Base-by-base conservation (phyloP, 2,888 invertebrate genomes). In the Leucophora obtusa region DNA sequence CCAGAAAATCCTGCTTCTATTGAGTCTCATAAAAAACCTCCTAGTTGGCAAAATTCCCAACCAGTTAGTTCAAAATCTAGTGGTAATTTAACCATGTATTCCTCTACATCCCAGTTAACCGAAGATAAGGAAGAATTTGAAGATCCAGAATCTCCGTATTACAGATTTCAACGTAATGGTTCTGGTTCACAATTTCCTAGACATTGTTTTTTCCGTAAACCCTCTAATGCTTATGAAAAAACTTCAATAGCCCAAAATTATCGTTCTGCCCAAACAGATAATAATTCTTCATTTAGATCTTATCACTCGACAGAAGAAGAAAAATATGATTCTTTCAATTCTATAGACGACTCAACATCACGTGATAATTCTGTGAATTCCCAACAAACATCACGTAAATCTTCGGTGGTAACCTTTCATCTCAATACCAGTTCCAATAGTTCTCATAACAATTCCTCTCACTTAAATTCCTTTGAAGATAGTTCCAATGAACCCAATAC, bases 161-260 rank as follows among this genome's bases (percentile, higher is more conserved):
- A 86, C 78, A 86, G 87, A 17, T 90, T 90, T 82, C 87, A 88
- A 76, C 87, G 89, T 5, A 87, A 89, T 60, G 88, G 87, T n/a
- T 90, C 90, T 1, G 89, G 89, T 0, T 91, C 90, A 0, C 90
- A 91, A 76, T 91, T 91, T 78, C 86, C 88, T 0, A 86, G 91
- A 0, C 88, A 90, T 76, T 90, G 87, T 60, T 91, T 91, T 83
- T 90, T 91, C 47, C 86, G 87, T 2, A 86, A 89, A 53, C 87
- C 86, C 15, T 84, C 86, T 7, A 84, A 83, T 70, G 83, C 84
- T 5, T 58, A 83, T 17, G 86, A 85, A 24, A 73, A 74, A 38
- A 8, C 69, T 6, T 59, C 66, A 5, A 18, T 73, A 1, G n/a
- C n/a, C 4, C 72, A 77, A 43, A 58, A 58, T 35, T 80, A 76